Percentiles rank a stretch among this genome's conserved stretches.
Conservation (phyloP, 2,797 vertebrate species). For the Buceros bicornis region DNA sequence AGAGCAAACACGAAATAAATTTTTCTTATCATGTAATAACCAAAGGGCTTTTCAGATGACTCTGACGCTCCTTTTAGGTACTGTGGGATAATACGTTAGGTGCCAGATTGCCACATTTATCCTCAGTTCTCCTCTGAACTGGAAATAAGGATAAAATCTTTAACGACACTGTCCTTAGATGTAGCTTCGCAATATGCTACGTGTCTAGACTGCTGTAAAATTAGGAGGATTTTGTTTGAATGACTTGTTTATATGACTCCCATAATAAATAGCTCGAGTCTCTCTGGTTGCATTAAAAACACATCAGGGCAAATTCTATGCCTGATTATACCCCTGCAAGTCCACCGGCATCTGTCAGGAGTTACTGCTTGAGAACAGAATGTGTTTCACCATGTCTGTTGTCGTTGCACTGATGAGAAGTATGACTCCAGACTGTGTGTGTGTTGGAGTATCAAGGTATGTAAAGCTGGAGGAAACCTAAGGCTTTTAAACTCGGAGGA, state of each 20-base stretch:
- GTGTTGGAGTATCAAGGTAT: background rate
- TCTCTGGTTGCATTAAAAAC: conserved; percentile 49
- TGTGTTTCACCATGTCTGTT: background rate
- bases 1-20: conserved; percentile 59
- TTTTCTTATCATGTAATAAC: conserved; percentile 55
- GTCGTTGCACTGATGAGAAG: background rate
- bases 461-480: background rate
- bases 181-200: conserved; percentile 29
- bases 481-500: background rate
- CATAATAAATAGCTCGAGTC: conserved; percentile 45
- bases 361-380: background rate
- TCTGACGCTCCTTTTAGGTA: conserved; percentile 62
- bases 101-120: conserved; percentile 47
- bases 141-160: conserved; percentile 46
- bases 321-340: background rate
- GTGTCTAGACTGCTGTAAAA: conserved; percentile 70
- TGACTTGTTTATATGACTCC: conserved; percentile 66
- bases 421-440: background rate
- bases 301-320: conserved; percentile 35
- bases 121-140: conserved; percentile 65
- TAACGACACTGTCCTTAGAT: conserved; percentile 20
- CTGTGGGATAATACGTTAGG: conserved; percentile 7
- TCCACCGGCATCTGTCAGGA: background rate
- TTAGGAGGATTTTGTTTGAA: conserved; percentile 61
- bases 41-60: conserved; percentile 51